A percentile compares a stretch with the other conserved stretches of the same genome.
phyloP scores from a whole-genome alignment of 2,888 invertebrate genomes.

The Hermodice carunculata region DNA sequence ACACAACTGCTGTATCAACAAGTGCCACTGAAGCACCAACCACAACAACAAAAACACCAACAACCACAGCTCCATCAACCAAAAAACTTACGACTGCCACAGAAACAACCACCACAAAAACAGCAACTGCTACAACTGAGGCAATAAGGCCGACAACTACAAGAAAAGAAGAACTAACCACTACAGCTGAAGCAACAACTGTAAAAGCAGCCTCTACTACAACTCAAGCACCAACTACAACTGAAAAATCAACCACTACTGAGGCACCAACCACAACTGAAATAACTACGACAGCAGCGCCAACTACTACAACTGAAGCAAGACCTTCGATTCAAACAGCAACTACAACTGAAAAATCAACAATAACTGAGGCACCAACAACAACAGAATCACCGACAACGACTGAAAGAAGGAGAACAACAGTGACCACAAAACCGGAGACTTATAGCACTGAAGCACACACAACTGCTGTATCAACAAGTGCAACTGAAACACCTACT shows the following conservation, averaged over 20 bases:
- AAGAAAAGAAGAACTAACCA: neutral
- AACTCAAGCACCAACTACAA: neutral
- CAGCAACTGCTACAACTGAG: neutral
- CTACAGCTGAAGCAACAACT: neutral
- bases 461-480: too few relatives aligned
- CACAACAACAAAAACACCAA: too few relatives aligned
- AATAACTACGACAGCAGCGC: neutral
- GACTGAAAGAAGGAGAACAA: too few relatives aligned
- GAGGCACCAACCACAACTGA: neutral
- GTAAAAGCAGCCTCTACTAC: neutral
- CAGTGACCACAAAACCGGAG: too few relatives aligned
- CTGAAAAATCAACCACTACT: neutral
- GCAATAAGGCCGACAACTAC: neutral
- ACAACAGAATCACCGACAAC: too few relatives aligned
- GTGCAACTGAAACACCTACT: too few relatives aligned
- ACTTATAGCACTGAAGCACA: too few relatives aligned
- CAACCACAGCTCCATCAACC: too few relatives aligned
- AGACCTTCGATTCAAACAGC: neutral
- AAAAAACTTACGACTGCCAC: neutral
- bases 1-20: too few relatives aligned
- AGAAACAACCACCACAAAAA: neutral
- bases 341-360: too few relatives aligned
- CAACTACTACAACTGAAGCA: neutral
- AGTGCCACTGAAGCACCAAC: too few relatives aligned
- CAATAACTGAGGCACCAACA: too few relatives aligned